Conservation (phyloP, 2,797 vertebrate genomes). For the Sebastes umbrosus region DNA sequence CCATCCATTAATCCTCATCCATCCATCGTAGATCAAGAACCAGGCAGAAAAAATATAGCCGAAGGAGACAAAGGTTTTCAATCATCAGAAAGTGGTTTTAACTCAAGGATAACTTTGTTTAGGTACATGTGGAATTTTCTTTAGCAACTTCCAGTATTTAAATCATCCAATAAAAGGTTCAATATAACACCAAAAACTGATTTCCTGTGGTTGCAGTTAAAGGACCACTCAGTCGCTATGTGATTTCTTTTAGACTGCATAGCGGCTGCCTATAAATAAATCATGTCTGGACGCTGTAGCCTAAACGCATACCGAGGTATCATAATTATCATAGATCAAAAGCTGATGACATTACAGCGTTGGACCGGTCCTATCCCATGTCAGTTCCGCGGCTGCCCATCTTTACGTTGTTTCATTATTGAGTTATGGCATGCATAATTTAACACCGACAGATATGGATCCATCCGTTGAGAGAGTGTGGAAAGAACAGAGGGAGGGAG, state of each 20-base stretch:
- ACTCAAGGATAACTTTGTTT: slow-evolving; percentile 28
- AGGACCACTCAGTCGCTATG: slow-evolving; percentile 49
- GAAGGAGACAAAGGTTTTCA: slow-evolving; percentile 34
- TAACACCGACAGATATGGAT: slow-evolving; percentile 81
- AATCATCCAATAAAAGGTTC: slow-evolving; percentile 21
- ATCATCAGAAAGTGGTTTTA: slow-evolving; percentile 17
- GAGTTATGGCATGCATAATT: slow-evolving; percentile 84
- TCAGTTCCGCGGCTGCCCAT: slow-evolving; percentile 77
- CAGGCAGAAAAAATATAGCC: slow-evolving; percentile 28
- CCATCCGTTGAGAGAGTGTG: slow-evolving; percentile 76
- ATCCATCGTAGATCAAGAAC: slow-evolving; percentile 31
- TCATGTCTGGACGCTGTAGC: slow-evolving; percentile 76
- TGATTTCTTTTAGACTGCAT: slow-evolving; percentile 70
- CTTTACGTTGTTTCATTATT: slow-evolving; percentile 83
- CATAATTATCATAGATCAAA: slow-evolving; percentile 85
- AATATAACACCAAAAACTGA: slow-evolving; percentile 25
- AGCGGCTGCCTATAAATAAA: slow-evolving; percentile 78
- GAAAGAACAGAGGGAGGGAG: slow-evolving; percentile 62
- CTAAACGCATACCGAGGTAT: slow-evolving; percentile 81
- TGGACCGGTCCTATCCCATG: slow-evolving; percentile 75
- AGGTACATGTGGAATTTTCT: not conserved
- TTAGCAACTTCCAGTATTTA: slow-evolving; percentile 32
- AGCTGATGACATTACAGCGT: slow-evolving; percentile 82
- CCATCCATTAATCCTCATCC: slow-evolving; percentile 50
- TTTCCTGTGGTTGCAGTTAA: slow-evolving; percentile 59